Percentiles rank a stretch among this genome's conserved stretches.
Evolutionary conservation across 2,888 invertebrate species (phyloP).

Genomic region (Eilema caniola): DNA sequence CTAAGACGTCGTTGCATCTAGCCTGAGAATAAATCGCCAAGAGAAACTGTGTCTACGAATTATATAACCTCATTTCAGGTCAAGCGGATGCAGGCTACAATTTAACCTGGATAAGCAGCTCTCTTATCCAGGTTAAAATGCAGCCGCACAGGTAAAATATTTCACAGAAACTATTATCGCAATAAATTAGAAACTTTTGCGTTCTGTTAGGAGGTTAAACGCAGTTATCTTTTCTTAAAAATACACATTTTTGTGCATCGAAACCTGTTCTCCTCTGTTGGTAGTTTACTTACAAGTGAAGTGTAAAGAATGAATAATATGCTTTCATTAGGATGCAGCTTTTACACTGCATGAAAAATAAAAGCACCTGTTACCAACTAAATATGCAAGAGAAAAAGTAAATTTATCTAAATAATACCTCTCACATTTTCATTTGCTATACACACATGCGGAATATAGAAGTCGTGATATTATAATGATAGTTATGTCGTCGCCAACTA

Average conservation of each 20-base stretch:
- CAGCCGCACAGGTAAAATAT: conserved; percentile 19
- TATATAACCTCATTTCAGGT: conserved; percentile 33
- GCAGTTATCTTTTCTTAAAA: not conserved
- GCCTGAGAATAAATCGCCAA: conserved; percentile 10
- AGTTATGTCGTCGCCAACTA: too few species aligned
- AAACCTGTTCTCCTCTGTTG: not conserved
- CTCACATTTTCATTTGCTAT: too few species aligned
- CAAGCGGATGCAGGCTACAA: conserved; percentile 15
- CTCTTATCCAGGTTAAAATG: conserved; percentile 6
- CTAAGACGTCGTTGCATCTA: not conserved
- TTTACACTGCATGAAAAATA: too few species aligned
- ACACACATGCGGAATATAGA: too few species aligned
- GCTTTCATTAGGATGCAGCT: not conserved
- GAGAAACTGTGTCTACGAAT: conserved; percentile 29
- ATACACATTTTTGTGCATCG: not conserved
- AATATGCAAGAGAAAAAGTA: too few species aligned
- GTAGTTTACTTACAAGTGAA: not conserved
- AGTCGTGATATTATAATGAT: too few species aligned
- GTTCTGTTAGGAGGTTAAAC: conserved; percentile 4
- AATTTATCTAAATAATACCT: too few species aligned
- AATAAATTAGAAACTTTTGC: not conserved
- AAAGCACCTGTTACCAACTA: too few species aligned
- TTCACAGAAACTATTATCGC: conserved; percentile 19
- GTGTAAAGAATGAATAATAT: too few species aligned
- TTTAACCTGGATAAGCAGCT: conserved; percentile 21